These are phyloP conservation scores for Brachionus sp. DNA, from an alignment of 1,140 invertebrate species.

Conservation along the genomic window DNA sequence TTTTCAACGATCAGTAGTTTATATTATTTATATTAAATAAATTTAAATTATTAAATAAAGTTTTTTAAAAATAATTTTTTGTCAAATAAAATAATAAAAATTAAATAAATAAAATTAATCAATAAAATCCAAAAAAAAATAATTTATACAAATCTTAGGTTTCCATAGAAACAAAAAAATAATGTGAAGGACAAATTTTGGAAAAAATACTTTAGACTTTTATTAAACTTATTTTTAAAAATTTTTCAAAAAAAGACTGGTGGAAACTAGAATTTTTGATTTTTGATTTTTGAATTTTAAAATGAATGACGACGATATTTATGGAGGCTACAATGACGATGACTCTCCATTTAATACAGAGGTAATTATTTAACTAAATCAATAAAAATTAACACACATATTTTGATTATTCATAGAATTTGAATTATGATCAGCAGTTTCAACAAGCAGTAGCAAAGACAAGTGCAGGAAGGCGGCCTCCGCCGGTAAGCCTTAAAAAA, in stretches of 20 bases:
- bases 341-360: constrained; percentile 28
- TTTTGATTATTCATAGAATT: constrained; percentile 58
- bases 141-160: not conserved
- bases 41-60: not conserved
- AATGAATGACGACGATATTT: constrained; percentile 31
- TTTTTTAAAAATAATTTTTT: not conserved
- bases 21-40: not conserved
- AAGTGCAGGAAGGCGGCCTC: constrained; percentile 65
- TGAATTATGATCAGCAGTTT: constrained; percentile 67
- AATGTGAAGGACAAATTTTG: constrained; percentile 31
- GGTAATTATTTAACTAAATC: not conserved
- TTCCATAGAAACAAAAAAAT: not conserved
- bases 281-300: not conserved
- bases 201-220: not conserved
- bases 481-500: constrained; percentile 52
- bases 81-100: not conserved
- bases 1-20: not conserved
- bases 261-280: not conserved
- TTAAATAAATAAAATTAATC: not conserved
- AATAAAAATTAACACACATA: not conserved
- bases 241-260: not conserved
- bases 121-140: not conserved
- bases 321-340: constrained; percentile 41
- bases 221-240: not conserved
- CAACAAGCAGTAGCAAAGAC: constrained; percentile 65